Conservation (phyloP, 2,113 vertebrate genomes). For the Oostethus manadensis region DNA sequence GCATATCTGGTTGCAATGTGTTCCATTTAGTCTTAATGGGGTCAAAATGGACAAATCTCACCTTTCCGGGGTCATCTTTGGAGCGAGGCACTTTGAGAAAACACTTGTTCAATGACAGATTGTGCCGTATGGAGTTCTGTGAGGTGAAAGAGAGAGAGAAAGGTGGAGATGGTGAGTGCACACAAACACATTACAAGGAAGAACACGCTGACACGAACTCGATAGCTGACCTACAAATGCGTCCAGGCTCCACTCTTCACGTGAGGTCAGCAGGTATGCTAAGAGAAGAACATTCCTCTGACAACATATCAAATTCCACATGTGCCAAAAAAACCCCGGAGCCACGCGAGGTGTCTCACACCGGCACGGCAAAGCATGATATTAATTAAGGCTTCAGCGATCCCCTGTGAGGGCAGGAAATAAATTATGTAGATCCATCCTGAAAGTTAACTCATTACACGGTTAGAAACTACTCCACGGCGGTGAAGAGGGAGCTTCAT, state of each 20-base stretch:
- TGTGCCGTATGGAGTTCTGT: constrained; percentile 79
- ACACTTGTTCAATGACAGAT: constrained; percentile 81
- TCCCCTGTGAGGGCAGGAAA: constrained; percentile 57
- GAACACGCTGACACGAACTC: constrained; percentile 3
- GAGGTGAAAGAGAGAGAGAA: constrained; percentile 31
- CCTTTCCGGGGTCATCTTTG: constrained; percentile 81
- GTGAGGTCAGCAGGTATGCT: neutral
- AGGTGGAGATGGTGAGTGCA: constrained; percentile 28
- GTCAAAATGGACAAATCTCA: constrained; percentile 43
- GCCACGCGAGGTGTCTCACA: constrained; percentile 66
- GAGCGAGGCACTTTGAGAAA: constrained; percentile 83
- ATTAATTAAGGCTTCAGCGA: constrained; percentile 70
- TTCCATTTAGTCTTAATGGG: too few relatives aligned
- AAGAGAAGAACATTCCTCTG: constrained; percentile 18
- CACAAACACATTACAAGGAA: constrained; percentile 18
- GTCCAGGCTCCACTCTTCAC: neutral
- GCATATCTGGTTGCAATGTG: too few relatives aligned
- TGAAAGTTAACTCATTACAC: constrained; percentile 70
- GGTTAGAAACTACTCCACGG: constrained; percentile 59
- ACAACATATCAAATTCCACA: constrained; percentile 57
- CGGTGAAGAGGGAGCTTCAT: constrained; percentile 47
- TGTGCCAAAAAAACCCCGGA: constrained; percentile 60
- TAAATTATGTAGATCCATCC: constrained; percentile 70
- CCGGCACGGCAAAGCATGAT: constrained; percentile 61
- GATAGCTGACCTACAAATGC: constrained; percentile 13